A percentile compares a stretch with the other conserved stretches of the same genome.
These are phyloP conservation scores for Folsomia manolachei DNA, from an alignment of 2,888 invertebrate genomes.

Conservation along the genomic window DNA sequence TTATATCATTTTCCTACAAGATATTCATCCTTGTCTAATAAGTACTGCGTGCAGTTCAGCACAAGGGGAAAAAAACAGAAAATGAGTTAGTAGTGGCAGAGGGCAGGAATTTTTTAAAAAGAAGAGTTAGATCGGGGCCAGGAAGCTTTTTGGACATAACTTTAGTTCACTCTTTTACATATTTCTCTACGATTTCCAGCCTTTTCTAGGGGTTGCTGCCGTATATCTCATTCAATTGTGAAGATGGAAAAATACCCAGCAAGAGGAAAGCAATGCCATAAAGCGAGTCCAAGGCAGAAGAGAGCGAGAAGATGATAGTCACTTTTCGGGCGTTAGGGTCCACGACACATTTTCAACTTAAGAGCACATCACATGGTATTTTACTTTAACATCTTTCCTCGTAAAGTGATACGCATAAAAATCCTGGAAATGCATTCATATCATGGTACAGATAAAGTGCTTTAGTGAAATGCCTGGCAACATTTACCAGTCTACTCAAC, in stretches of 20 bases:
- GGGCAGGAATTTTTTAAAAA: too few relatives aligned
- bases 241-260: background rate
- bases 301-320: background rate
- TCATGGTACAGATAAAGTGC: background rate
- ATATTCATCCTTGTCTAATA: too few relatives aligned
- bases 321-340: background rate
- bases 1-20: too few relatives aligned
- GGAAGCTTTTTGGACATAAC: background rate
- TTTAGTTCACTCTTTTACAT: constrained; percentile 22
- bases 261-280: too few relatives aligned
- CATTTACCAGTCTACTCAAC: constrained; percentile 31
- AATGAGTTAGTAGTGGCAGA: too few relatives aligned
- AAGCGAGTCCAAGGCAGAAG: too few relatives aligned
- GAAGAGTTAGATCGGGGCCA: too few relatives aligned
- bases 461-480: too few relatives aligned
- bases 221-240: background rate
- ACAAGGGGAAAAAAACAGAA: too few relatives aligned
- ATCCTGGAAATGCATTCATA: constrained; percentile 33
- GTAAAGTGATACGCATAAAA: constrained; percentile 43
- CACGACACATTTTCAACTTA: constrained; percentile 40
- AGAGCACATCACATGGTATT: constrained; percentile 41
- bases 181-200: constrained; percentile 13
- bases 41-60: too few relatives aligned
- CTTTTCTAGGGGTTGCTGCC: background rate
- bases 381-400: constrained; percentile 37